Conservation (phyloP, 2,888 invertebrate species). For the Sarcophaga subvicina region DNA sequence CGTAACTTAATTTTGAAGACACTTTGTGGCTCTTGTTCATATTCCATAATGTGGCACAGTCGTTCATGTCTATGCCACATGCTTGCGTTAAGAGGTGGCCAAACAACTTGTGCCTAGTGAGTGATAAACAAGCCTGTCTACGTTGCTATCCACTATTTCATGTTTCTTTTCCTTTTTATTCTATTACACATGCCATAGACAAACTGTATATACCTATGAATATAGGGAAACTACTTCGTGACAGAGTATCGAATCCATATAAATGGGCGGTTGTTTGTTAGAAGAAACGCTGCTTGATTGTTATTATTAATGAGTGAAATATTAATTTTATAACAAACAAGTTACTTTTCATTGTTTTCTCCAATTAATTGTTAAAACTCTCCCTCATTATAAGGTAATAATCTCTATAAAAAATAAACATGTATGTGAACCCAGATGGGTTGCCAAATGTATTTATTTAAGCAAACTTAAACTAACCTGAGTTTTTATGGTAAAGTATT, state of each 20-base stretch:
- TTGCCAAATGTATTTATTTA: slow-evolving; percentile 32
- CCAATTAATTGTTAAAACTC: slow-evolving; percentile 54
- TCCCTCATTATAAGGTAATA: slow-evolving; percentile 58
- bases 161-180: no score
- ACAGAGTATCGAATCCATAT: slow-evolving; percentile 25
- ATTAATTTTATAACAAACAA: slow-evolving; percentile 63
- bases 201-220: no score
- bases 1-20: slow-evolving; percentile 44
- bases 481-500: not conserved
- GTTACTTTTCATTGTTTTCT: slow-evolving; percentile 44
- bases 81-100: slow-evolving; percentile 55
- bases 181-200: no score
- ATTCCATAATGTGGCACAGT: slow-evolving; percentile 49
- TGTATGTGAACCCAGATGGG: slow-evolving; percentile 17
- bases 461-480: not conserved
- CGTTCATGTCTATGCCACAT: slow-evolving; percentile 44
- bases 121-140: slow-evolving; percentile 29
- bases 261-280: slow-evolving; percentile 50
- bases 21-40: not conserved
- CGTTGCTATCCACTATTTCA: not conserved
- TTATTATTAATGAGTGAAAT: slow-evolving; percentile 60
- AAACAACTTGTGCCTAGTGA: slow-evolving; percentile 24
- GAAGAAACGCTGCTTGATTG: slow-evolving; percentile 26
- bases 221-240: slow-evolving; percentile 4
- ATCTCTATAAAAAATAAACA: slow-evolving; percentile 31